Percentiles rank a stretch among this genome's conserved stretches.
phyloP scores from a whole-genome alignment of 2,797 vertebrate genomes.

The Euthynnus affinis region DNA sequence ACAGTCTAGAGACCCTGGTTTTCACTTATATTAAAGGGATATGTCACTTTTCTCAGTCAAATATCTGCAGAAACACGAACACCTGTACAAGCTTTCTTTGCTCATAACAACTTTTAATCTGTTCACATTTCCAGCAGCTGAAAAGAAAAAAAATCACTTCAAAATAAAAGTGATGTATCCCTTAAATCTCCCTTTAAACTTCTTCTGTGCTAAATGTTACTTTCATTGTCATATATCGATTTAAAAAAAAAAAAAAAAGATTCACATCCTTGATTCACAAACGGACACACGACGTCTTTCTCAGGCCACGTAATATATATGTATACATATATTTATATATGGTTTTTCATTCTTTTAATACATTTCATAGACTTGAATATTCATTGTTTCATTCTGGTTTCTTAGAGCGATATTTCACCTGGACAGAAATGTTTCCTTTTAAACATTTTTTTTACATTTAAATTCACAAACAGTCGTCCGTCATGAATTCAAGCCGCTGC shows the following conservation, averaged over 20 bases:
- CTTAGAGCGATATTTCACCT: slow-evolving; percentile 38
- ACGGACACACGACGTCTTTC: slow-evolving; percentile 35
- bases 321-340: neutral
- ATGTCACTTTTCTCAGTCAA: slow-evolving; percentile 35
- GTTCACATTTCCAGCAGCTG: slow-evolving; percentile 10
- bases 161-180: slow-evolving; percentile 32
- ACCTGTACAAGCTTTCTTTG: neutral
- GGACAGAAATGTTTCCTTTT: neutral
- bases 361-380: slow-evolving; percentile 35
- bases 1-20: slow-evolving; percentile 32
- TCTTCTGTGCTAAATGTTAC: slow-evolving; percentile 54
- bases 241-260: no score
- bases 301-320: slow-evolving; percentile 16
- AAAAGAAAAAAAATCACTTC: no score
- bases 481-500: no score
- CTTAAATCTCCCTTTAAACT: slow-evolving; percentile 13
- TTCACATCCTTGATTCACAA: slow-evolving; percentile 41
- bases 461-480: slow-evolving; percentile 17
- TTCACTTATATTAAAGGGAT: slow-evolving; percentile 35
- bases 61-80: neutral
- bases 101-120: neutral
- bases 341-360: slow-evolving; percentile 33
- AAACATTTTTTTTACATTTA: neutral
- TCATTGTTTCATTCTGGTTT: slow-evolving; percentile 24
- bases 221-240: slow-evolving; percentile 43